Base-by-base conservation (phyloP, 2,888 invertebrate genomes). In the Drosophila acutilabella region DNA sequence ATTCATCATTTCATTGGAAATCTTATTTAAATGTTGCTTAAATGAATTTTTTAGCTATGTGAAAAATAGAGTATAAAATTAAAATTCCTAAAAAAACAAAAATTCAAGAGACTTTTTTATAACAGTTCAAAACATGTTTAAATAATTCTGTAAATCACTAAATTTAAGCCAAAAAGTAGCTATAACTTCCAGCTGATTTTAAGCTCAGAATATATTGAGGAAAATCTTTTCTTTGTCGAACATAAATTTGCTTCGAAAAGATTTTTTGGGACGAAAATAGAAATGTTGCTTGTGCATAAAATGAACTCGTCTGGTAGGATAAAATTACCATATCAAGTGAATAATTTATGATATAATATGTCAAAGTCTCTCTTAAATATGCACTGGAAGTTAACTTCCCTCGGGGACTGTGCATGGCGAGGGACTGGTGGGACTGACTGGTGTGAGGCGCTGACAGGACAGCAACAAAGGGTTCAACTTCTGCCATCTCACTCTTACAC, bases 401-500 rank as follows among this genome's bases (percentile, higher is more conserved):
- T 26, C 16, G 5, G 48, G 48, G 48, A 48, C n/a, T 30, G 13
- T 48, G 10, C 26, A 40, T 40, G 10, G 14, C 23, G 38, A 16
- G 60, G 23, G 42, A 47, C 8, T 45, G n/a, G n/a, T n/a, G n/a
- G n/a, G 45, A 42, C 52, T 8, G 30, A 13, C 26, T 13, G 26
- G 38, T 58, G 18, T 47, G 48, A 16, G 60, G 23, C 45, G 47
- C 7, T 47, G 47, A 44, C 48, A 59, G 56, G 41, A 30, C 30
- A 30, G 30, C 30, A 8, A 45, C 38, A 77, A 73, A 73, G 74
- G 78, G 51, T 52, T 61, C 58, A 58, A 58, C 41, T 52, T 59
- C 40, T 61, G 47, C 23, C 38, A 42, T 10, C 20, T 14, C n/a
- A 44, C 16, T 8, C 14, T n/a, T n/a, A 23, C 14, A 23, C n/a